Evolutionary conservation across 2,888 invertebrate genomes (phyloP).

Genomic region (Sminthurinus aureus): DNA sequence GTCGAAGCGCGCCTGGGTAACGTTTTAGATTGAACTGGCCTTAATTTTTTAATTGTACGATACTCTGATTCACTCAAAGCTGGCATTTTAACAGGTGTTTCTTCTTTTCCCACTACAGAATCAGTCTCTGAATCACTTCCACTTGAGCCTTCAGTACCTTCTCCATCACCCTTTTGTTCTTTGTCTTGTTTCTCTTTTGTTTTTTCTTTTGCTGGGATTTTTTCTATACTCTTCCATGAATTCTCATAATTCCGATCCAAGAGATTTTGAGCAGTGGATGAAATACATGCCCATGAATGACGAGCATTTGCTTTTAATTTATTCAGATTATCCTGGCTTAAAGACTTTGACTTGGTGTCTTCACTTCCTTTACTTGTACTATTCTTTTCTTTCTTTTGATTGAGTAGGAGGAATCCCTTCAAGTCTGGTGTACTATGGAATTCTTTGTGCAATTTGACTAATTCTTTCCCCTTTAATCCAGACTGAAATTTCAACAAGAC

Average conservation of each 20-base stretch:
- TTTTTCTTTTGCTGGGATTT: constrained; percentile 20
- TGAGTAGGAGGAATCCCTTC: constrained; percentile 48
- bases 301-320: constrained; percentile 60
- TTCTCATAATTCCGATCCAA: constrained; percentile 59
- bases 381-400: constrained; percentile 44
- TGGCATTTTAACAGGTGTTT: constrained; percentile 51
- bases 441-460: constrained; percentile 72
- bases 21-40: constrained; percentile 60
- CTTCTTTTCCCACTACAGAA: constrained; percentile 42
- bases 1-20: constrained; percentile 47
- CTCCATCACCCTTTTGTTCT: constrained; percentile 34
- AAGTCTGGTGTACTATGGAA: constrained; percentile 91
- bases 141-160: constrained; percentile 60
- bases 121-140: constrained; percentile 47
- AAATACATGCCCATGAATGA: constrained; percentile 61
- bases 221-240: constrained; percentile 61
- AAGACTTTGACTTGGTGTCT: constrained; percentile 60
- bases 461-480: constrained; percentile 57
- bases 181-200: constrained; percentile 63
- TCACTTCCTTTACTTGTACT: constrained; percentile 36
- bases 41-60: constrained; percentile 58
- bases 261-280: constrained; percentile 50
- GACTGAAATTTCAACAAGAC: constrained; percentile 49
- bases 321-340: constrained; percentile 73
- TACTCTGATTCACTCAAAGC: constrained; percentile 59